Percentiles rank a stretch among this genome's conserved stretches.
These are phyloP conservation scores for Napeogenes inachia DNA, from an alignment of 2,888 invertebrate genomes.

Conservation along the genomic window DNA sequence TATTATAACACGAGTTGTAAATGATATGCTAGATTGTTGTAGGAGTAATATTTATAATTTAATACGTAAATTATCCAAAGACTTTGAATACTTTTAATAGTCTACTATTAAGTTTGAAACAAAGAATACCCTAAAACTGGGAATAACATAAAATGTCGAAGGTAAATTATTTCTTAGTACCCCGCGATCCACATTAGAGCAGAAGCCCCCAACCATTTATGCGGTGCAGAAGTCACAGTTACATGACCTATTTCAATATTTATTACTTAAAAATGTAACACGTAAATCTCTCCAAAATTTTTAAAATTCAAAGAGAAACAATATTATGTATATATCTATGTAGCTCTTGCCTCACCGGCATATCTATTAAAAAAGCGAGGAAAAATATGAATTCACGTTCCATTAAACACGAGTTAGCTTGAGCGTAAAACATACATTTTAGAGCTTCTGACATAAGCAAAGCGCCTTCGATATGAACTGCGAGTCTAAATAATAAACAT, in stretches of 20 bases:
- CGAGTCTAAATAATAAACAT: conserved; percentile 11
- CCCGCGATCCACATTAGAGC: no score
- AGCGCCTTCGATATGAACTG: conserved; percentile 13
- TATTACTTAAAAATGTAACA: conserved; percentile 1
- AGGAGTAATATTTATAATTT: no score
- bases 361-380: conserved; percentile 20
- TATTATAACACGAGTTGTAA: no score
- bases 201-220: no score
- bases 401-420: conserved; percentile 21
- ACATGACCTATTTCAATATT: conserved; percentile 2
- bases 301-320: neutral
- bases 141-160: no score
- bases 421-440: conserved; percentile 20
- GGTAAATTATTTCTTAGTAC: no score
- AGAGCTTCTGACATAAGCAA: conserved; percentile 16
- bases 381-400: conserved; percentile 23
- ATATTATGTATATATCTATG: conserved; percentile 3
- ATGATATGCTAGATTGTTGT: no score
- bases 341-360: conserved; percentile 14
- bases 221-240: neutral
- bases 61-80: no score
- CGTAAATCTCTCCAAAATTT: conserved; percentile 4
- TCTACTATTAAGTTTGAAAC: no score
- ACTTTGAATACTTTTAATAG: no score
- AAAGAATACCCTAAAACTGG: no score